Conservation (phyloP, 2,797 vertebrate genomes). For the Clarias laeviceps region DNA sequence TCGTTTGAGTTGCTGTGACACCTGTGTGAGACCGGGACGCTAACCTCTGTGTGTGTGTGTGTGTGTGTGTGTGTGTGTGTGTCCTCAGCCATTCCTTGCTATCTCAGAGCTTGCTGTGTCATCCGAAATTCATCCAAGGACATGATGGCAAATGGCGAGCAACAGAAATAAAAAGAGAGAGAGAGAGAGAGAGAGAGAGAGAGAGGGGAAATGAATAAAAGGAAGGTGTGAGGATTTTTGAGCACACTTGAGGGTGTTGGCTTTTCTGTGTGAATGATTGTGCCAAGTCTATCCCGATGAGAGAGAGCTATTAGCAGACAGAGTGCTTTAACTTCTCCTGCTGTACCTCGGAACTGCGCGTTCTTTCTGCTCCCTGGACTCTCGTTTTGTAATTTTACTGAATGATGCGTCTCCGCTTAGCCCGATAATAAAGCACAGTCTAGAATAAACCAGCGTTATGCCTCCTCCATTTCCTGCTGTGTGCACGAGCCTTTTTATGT, state of each 20-base stretch:
- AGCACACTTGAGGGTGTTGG: conserved; percentile 54
- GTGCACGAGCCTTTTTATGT: conserved; percentile 44
- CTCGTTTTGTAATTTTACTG: conserved; percentile 98
- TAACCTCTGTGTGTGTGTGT: conserved; percentile 56
- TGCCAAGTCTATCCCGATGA: conserved; percentile 65
- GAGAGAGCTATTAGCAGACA: conserved; percentile 77
- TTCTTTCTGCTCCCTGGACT: conserved; percentile 92
- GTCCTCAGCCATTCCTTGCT: conserved; percentile 55
- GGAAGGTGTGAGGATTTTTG: conserved; percentile 40
- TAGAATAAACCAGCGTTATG: conserved; percentile 81
- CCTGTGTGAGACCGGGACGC: conserved; percentile 41
- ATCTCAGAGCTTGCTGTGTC: too few relatives aligned
- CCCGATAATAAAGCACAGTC: conserved; percentile 99
- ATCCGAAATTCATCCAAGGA: conserved; percentile 22
- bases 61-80: too few relatives aligned
- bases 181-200: background rate
- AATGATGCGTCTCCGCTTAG: conserved; percentile 99
- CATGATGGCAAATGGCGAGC: conserved; percentile 9
- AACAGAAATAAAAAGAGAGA: background rate
- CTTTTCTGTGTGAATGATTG: conserved; percentile 54
- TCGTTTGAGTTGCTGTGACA: conserved; percentile 2
- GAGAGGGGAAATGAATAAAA: background rate
- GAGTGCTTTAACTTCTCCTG: conserved; percentile 85
- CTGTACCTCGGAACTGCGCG: conserved; percentile 90
- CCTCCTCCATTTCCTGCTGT: conserved; percentile 54